Conservation (phyloP, 1,140 invertebrate species). For the Palaemon carinicauda region DNA sequence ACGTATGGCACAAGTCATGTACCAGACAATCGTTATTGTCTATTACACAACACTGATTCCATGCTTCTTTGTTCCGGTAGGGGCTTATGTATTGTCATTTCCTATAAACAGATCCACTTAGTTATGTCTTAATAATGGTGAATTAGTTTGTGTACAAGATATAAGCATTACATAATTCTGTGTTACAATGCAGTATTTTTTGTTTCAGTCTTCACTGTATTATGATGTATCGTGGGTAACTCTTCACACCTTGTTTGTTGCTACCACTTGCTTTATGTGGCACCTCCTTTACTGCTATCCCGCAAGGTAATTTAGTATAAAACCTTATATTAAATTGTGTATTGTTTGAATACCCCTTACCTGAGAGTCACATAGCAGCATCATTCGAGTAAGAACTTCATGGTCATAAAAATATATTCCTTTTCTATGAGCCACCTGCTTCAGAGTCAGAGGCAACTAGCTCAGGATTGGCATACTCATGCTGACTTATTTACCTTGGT, state of each 20-base stretch:
- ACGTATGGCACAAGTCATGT: constrained; percentile 87
- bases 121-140: background rate
- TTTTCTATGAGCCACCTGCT: too few species aligned
- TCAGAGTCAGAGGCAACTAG: too few species aligned
- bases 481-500: too few species aligned
- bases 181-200: background rate
- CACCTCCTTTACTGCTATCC: constrained; percentile 81
- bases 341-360: too few species aligned
- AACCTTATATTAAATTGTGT: background rate
- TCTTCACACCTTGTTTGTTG: constrained; percentile 83
- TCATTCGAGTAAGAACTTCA: too few species aligned
- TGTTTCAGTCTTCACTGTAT: constrained; percentile 77
- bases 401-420: too few species aligned
- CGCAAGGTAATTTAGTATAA: constrained; percentile 66
- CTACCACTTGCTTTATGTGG: constrained; percentile 82
- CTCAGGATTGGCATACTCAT: too few species aligned
- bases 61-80: constrained; percentile 85
- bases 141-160: too few species aligned
- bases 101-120: background rate
- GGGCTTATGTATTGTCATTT: constrained; percentile 36
- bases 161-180: too few species aligned
- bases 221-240: constrained; percentile 86
- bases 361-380: background rate
- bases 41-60: constrained; percentile 93
- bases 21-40: constrained; percentile 86